Evolutionary conservation across 2,888 invertebrate species (phyloP), one percentile per base, ranked within the genome.

Genomic region (Epinotia demarniana): DNA sequence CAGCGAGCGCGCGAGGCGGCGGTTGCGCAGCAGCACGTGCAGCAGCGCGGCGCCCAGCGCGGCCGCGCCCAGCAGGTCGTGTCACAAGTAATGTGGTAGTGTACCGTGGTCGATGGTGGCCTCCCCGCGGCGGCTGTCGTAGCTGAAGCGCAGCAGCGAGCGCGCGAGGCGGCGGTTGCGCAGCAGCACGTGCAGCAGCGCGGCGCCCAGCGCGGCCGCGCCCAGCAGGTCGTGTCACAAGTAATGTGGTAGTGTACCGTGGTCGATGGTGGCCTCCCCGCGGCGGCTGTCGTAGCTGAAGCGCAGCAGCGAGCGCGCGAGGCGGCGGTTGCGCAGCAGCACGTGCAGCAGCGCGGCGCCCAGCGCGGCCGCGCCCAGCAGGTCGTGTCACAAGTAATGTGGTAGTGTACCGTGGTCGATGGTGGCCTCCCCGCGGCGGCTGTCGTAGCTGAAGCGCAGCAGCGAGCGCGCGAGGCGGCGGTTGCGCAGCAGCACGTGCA

Each of bases 231-330:
- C n/a, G n/a, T n/a, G n/a, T n/a, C 23, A 27, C 23, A 27, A 27
- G 23, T 27, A 27, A 33, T 16, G 33, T 61, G 2, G 8, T n/a
- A 61, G 1, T 79, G 78, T 90, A 95, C 97, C 97, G 78, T 96
- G 94, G 77, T 96, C 96, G 80, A 98, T 97, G 71, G 97, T 97
- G 60, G 98, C 98, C 81, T 98, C 97, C 66, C 97, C 98, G 68
- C 98, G 96, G 80, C 98, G 95, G 71, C 97, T 96, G 92, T 98
- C 97, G 89, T 98, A 98, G 2, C 92, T 96, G 90, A 97, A 98
- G 71, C 97, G 95, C 72, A 96, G 95, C 91, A 98, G 98, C 82
- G 96, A 97, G 80, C 96, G 95, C 85, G 97, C 96, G 55, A 97
- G 94, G 64, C 97, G 95, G 63, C 96, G 95, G 88, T 97, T 97